Percentiles rank a stretch among this genome's conserved stretches.
phyloP scores from a whole-genome alignment of 1,140 invertebrate species.

The Pygmarrhopalites habei region DNA sequence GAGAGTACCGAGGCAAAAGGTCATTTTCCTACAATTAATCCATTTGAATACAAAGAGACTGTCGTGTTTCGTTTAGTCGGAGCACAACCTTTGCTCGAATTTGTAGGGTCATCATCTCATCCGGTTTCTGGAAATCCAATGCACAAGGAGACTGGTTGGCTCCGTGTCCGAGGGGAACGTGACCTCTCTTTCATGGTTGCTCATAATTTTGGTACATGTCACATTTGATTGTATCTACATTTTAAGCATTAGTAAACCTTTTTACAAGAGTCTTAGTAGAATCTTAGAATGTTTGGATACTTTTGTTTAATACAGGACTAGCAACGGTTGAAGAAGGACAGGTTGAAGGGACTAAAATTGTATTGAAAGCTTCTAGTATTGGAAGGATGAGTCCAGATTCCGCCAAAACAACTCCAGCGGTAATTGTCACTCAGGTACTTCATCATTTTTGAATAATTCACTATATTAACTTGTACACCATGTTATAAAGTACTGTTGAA shows the following conservation, averaged over 20 bases:
- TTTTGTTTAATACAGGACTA: conserved; percentile 43
- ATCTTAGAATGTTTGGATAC: neutral
- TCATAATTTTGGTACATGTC: conserved; percentile 52
- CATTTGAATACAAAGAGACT: conserved; percentile 55
- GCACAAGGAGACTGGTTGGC: conserved; percentile 59
- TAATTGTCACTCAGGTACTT: neutral
- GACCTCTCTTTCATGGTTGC: conserved; percentile 53
- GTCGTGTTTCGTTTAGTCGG: conserved; percentile 55
- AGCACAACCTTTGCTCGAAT: conserved; percentile 56
- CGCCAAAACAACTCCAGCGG: conserved; percentile 46
- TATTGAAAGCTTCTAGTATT: conserved; percentile 48
- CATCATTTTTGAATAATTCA: conserved; percentile 6
- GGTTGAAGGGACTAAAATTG: conserved; percentile 41
- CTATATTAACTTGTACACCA: neutral
- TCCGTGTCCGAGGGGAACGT: conserved; percentile 53
- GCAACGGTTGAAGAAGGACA: conserved; percentile 53
- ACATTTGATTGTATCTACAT: neutral
- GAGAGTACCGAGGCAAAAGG: conserved; percentile 49
- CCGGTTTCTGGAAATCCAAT: conserved; percentile 52
- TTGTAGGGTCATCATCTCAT: conserved; percentile 51
- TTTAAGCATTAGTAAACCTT: neutral
- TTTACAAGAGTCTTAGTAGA: neutral
- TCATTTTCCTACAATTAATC: conserved; percentile 53
- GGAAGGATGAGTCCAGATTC: conserved; percentile 52
- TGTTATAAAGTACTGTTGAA: conserved; percentile 12